Percentiles rank a stretch among this genome's conserved stretches.
Conservation (phyloP, 2,888 invertebrate genomes). For the Mythimna loreyi region DNA sequence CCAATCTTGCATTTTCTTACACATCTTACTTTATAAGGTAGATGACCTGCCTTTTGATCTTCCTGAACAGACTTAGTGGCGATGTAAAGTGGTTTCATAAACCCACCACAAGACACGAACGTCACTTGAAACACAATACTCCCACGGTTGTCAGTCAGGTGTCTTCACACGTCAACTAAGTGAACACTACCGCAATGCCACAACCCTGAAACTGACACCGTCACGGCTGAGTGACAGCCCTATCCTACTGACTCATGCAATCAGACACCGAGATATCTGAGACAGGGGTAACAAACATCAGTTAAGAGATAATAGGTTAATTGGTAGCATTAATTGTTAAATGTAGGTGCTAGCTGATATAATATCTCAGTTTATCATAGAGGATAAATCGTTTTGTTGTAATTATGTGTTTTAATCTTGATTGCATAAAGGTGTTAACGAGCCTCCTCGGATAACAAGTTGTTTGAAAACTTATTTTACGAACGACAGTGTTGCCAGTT, state of each 20-base stretch:
- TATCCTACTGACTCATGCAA: constrained; percentile 40
- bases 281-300: constrained; percentile 42
- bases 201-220: constrained; percentile 46
- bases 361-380: constrained; percentile 41
- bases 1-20: background rate
- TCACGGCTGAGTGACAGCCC: constrained; percentile 39
- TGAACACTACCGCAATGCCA: constrained; percentile 25
- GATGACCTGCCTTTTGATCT: background rate
- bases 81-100: background rate
- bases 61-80: background rate
- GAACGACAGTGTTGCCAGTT: constrained; percentile 15
- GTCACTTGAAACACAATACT: constrained; percentile 19
- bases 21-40: constrained; percentile 1
- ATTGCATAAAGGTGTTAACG: constrained; percentile 20
- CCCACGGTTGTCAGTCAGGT: constrained; percentile 16
- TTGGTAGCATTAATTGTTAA: constrained; percentile 70
- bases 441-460: background rate
- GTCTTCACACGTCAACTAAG: constrained; percentile 9
- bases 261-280: constrained; percentile 43
- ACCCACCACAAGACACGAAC: background rate
- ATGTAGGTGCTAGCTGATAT: constrained; percentile 53
- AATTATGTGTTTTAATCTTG: constrained; percentile 32
- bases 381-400: constrained; percentile 27
- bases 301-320: constrained; percentile 69
- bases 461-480: constrained; percentile 1